Evolutionary conservation across 2,888 invertebrate genomes (phyloP).

Genomic region (Bembecia ichneumoniformis): DNA sequence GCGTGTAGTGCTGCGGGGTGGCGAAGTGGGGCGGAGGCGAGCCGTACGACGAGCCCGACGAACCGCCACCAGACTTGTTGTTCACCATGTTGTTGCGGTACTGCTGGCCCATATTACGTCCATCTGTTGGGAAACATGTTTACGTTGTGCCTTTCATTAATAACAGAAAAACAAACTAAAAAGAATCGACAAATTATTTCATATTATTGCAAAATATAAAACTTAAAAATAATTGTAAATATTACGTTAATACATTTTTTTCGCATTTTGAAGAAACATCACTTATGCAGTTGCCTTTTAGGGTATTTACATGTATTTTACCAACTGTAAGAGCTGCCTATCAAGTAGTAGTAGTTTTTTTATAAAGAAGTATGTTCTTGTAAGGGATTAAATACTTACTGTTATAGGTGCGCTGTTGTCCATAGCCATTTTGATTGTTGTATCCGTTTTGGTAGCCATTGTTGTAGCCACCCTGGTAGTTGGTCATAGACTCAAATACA

Average conservation of each 20-base stretch:
- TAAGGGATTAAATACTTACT: conserved; percentile 31
- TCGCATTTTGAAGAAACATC: too few relatives aligned
- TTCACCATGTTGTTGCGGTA: conserved; percentile 50
- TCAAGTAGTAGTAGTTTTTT: not conserved
- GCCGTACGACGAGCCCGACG: conserved; percentile 57
- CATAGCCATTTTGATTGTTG: conserved; percentile 60
- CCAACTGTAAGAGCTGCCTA: not conserved
- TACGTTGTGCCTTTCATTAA: too few relatives aligned
- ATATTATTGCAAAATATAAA: too few relatives aligned
- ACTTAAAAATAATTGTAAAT: too few relatives aligned
- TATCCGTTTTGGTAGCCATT: conserved; percentile 68
- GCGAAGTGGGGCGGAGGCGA: conserved; percentile 67
- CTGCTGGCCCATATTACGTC: conserved; percentile 54
- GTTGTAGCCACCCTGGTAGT: conserved; percentile 69
- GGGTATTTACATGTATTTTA: too few relatives aligned
- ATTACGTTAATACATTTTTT: too few relatives aligned
- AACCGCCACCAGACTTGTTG: conserved; percentile 48
- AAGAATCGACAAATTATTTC: too few relatives aligned
- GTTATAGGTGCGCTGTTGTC: conserved; percentile 52
- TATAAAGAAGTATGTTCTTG: not conserved
- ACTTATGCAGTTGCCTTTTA: too few relatives aligned
- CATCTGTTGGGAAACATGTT: conserved; percentile 22
- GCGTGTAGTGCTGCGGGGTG: conserved; percentile 56
- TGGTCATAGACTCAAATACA: conserved; percentile 72
- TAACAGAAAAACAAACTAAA: too few relatives aligned